A percentile compares a stretch with the other conserved stretches of the same genome.
Evolutionary conservation across 2,797 vertebrate species (phyloP).

Genomic region (Sebastes hubbsi): DNA sequence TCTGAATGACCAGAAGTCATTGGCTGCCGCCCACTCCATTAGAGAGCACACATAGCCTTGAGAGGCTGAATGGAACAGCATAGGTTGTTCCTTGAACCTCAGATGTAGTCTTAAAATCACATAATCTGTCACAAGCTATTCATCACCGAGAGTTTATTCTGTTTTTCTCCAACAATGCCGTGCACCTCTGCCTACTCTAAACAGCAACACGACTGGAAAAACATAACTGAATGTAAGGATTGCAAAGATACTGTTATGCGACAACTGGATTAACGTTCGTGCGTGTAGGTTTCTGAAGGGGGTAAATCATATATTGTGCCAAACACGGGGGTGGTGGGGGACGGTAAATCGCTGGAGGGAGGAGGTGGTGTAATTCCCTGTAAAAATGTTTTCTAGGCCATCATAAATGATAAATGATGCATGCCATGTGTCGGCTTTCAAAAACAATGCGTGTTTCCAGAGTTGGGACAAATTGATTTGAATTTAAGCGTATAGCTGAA

Average conservation of each 20-base stretch:
- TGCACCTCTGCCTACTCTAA: slow-evolving; percentile 6
- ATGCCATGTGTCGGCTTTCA: slow-evolving; percentile 26
- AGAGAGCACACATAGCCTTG: slow-evolving; percentile 60
- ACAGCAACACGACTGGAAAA: background rate
- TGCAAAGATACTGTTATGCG: background rate
- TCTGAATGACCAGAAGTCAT: slow-evolving; percentile 58
- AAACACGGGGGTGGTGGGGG: background rate
- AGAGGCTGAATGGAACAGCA: slow-evolving; percentile 40
- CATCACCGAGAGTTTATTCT: slow-evolving; percentile 20
- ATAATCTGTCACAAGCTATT: slow-evolving; percentile 61
- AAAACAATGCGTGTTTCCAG: slow-evolving; percentile 24
- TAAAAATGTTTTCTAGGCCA: slow-evolving; percentile 49
- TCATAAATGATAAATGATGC: slow-evolving; percentile 50
- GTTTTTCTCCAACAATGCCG: slow-evolving; percentile 2
- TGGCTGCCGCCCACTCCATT: slow-evolving; percentile 42
- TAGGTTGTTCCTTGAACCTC: slow-evolving; percentile 57
- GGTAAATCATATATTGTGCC: background rate
- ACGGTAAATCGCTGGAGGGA: background rate
- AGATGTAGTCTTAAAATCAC: slow-evolving; percentile 55
- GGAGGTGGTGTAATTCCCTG: slow-evolving; percentile 35
- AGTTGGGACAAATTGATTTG: slow-evolving; percentile 33
- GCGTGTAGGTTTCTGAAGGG: slow-evolving; percentile 3
- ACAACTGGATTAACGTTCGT: slow-evolving; percentile 31
- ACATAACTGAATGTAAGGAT: background rate
- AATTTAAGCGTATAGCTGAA: slow-evolving; percentile 11